Base-by-base conservation (phyloP, 2,888 invertebrate species). In the Chrysolina haemoptera region DNA sequence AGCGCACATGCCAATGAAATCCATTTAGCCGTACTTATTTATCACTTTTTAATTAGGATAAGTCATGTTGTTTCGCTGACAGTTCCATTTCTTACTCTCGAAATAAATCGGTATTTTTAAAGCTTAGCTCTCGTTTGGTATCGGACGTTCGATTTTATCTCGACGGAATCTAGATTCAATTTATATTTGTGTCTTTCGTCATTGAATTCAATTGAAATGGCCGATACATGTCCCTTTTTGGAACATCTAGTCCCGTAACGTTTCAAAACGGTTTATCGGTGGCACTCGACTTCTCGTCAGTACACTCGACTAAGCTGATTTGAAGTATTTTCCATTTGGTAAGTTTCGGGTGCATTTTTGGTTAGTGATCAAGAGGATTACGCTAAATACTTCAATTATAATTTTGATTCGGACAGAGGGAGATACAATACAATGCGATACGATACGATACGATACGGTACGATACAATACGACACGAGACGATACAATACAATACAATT, bases 51-150 rank as follows among this genome's bases (percentile, higher is more conserved):
- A 75, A 75, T 75, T 69, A 62, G 71, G 68, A 69, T 69, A 55
- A 71, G 62, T 69, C 66, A 66, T 66, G 68, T 41, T 41, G 71
- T 71, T 71, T 53, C 43, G 48, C 68, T 75, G 75, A 71, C 75
- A 75, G 71, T 59, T 71, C 67, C 55, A 53, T 67, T 67, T 67
- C 67, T 67, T 20, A 22, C 68, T 40, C 71, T 75, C 68, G 68
- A 75, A 75, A 75, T 75, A 75, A 69, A 75, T 48, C 43, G 64
- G 62, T 71, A 71, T 71, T 75, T 71, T 75, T 70, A 71, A 71
- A 71, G 62, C 55, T 71, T 14, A 66, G 55, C 48, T 50, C 48
- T 48, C 66, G 50, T 53, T 67, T 67, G 40, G 62, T 18, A 53
- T 12, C 18, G 50, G 50, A 22, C 68, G 20, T 62, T 68, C n/a